These are phyloP conservation scores for Melinaea marsaeus DNA, from an alignment of 2,888 invertebrate genomes.

Conservation along the genomic window DNA sequence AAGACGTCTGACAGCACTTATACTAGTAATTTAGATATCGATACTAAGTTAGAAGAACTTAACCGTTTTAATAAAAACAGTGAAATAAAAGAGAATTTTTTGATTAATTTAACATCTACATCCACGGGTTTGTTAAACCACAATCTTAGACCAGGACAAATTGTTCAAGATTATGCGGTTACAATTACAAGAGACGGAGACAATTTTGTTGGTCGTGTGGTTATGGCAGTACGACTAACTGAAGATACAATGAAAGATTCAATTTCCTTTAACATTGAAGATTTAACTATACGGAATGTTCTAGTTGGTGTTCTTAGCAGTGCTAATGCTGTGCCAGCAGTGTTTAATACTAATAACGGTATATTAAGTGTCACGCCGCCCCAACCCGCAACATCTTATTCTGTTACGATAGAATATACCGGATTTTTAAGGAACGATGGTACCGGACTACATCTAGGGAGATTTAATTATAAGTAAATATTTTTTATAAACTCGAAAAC, in stretches of 20 bases:
- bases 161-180: conserved; percentile 41
- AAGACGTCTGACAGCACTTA: background rate
- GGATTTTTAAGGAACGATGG: conserved; percentile 40
- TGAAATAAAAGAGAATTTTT: background rate
- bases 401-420: conserved; percentile 51
- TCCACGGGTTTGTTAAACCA: conserved; percentile 19
- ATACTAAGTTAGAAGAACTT: background rate
- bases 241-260: conserved; percentile 40
- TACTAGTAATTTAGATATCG: background rate
- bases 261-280: conserved; percentile 42
- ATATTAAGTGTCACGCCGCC: conserved; percentile 41
- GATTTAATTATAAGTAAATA: conserved; percentile 36
- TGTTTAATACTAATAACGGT: conserved; percentile 36
- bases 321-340: conserved; percentile 35
- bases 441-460: conserved; percentile 44
- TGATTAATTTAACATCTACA: background rate
- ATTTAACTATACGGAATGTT: conserved; percentile 42
- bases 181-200: conserved; percentile 42
- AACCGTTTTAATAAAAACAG: background rate
- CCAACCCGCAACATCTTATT: conserved; percentile 33
- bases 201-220: conserved; percentile 45
- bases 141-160: conserved; percentile 49
- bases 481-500: conserved; percentile 20
- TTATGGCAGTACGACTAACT: conserved; percentile 40
- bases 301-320: conserved; percentile 40